Base-by-base conservation (phyloP, 2,888 invertebrate species). In the Ectemnius lituratus region DNA sequence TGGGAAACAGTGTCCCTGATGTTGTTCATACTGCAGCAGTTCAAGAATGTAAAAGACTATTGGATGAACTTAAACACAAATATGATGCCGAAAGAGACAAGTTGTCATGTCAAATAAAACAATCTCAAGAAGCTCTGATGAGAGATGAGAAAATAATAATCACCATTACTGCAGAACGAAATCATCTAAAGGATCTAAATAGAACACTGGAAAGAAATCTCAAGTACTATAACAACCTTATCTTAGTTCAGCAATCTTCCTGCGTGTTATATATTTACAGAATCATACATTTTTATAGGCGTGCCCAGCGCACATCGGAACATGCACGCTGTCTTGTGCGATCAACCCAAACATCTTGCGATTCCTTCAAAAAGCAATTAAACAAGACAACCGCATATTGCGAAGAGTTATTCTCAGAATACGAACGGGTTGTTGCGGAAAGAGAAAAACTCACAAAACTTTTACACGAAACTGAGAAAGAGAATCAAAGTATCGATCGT, bases 11-110 rank as follows among this genome's bases (percentile, higher is more conserved):
- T 64, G 94, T 95, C 82, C 95, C 95, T 0, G 91, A 94, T 0
- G 92, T 93, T 63, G 92, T 94, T 62, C 95, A 95, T 83, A 94
- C 93, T 47, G 91, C 94, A 2, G 92, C 95, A 2, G 92, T 96
- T 0, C 94, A 94, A 62, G 95, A 96, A 86, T 96, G 96, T 83
- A 95, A 95, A 88, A 92, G 94, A 68, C 92, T 96, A 83, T 92
- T 96, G 78, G 96, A 96, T 88, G 95, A 96, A 84, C 88, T 96
- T 2, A 96, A 95, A 86, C 91, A 92, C 46, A 95, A 96, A 75
- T 96, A 96, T 86, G 93, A 94, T 61, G 92, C 92, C 80, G 96
- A 96, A 75, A 93, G 93, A 59, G 92, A 92, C n/a, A 93, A 94
- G 65, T 91, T 95, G 59, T 90, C 90, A 1, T 92, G 92, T 61